Conservation (phyloP, 37 sponge, comb jelly and placozoan genomes). For the Axinella damicornis region DNA sequence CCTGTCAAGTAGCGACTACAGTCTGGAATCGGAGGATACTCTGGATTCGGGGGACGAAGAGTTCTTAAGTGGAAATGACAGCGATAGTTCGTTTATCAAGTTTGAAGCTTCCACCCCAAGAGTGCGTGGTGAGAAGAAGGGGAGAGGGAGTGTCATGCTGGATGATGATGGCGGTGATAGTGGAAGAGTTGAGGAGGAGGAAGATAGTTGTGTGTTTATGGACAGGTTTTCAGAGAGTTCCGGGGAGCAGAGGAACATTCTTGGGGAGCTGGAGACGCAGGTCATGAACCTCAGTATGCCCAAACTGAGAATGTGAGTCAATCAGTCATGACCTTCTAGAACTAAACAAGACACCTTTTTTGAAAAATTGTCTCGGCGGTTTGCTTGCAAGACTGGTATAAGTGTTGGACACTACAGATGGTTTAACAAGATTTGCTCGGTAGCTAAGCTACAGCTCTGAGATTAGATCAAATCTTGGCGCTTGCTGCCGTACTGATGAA, state of each 20-base stretch:
- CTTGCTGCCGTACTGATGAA: too few species aligned
- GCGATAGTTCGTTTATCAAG: slow-evolving; percentile 34
- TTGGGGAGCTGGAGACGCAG: slow-evolving; percentile 39
- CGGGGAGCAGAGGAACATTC: slow-evolving; percentile 3
- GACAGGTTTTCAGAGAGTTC: slow-evolving; percentile 32
- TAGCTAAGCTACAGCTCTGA: too few species aligned
- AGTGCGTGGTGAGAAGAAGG: not conserved
- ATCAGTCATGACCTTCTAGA: too few species aligned
- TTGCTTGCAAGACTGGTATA: too few species aligned
- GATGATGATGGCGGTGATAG: not conserved
- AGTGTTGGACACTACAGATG: too few species aligned
- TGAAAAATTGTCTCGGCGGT: too few species aligned
- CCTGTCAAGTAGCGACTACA: not conserved
- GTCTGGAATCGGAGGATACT: not conserved
- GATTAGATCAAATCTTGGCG: too few species aligned
- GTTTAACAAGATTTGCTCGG: too few species aligned
- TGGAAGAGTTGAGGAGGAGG: not conserved
- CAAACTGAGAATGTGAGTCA: slow-evolving; percentile 33
- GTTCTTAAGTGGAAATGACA: not conserved
- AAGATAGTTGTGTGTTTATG: slow-evolving; percentile 31
- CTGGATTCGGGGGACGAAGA: not conserved
- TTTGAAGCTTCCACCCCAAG: slow-evolving; percentile 38
- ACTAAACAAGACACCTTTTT: too few species aligned
- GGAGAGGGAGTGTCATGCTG: not conserved
- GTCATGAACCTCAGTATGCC: slow-evolving; percentile 35